Evolutionary conservation across 2,797 vertebrate species (phyloP).

Genomic region (Alosa sapidissima): DNA sequence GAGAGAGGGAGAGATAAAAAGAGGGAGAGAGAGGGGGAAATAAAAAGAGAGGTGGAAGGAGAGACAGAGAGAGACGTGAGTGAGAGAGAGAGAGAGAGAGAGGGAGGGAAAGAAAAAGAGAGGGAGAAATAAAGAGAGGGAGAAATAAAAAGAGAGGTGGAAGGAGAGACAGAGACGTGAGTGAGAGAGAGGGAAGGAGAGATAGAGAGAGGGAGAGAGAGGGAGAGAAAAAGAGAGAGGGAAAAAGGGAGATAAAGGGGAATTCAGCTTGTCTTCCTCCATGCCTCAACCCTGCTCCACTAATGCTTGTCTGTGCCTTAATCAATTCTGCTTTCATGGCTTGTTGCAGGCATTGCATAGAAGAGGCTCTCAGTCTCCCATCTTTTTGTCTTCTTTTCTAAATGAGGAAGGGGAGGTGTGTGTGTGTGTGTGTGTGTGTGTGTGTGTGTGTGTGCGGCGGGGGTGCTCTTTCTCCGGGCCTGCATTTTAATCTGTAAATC

Average conservation of each 20-base stretch:
- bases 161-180: not conserved
- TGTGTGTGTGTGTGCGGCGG: not conserved
- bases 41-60: not conserved
- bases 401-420: not conserved
- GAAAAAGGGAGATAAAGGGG: conserved; percentile 38
- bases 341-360: conserved; percentile 63
- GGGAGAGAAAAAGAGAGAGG: not conserved
- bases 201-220: not conserved
- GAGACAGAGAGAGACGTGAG: not conserved
- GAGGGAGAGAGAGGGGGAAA: not conserved
- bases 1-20: not conserved
- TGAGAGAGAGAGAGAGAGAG: not conserved
- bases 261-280: conserved; percentile 36
- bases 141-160: not conserved
- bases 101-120: not conserved
- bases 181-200: not conserved
- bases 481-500: conserved; percentile 38
- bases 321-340: conserved; percentile 76
- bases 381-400: conserved; percentile 10
- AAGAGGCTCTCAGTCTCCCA: conserved; percentile 41
- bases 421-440: not conserved
- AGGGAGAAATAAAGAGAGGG: not conserved
- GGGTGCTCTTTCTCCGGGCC: conserved; percentile 35
- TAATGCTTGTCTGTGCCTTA: conserved; percentile 41
- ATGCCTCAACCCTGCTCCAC: conserved; percentile 8